phyloP scores from a whole-genome alignment of 2,888 invertebrate species.

The Thecocarcelia acutangulata region DNA sequence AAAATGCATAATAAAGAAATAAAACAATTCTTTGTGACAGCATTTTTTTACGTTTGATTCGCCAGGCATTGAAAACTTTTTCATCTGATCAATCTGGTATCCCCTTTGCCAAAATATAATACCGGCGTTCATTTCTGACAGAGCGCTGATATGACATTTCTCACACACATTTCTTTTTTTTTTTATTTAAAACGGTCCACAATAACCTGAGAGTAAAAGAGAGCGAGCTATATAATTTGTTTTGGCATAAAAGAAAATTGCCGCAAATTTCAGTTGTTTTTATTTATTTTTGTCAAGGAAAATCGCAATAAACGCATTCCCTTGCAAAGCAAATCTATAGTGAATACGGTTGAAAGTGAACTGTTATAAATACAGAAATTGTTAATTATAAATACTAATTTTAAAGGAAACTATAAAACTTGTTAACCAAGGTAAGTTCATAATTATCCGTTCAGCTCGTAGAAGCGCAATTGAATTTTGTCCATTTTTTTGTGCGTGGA shows the following conservation, averaged over 20 bases:
- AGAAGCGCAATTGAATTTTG: too few species aligned
- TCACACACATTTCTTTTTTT: neutral
- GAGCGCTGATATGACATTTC: slow-evolving; percentile 24
- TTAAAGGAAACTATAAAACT: slow-evolving; percentile 29
- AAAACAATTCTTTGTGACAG: too few species aligned
- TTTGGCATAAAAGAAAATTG: slow-evolving; percentile 51
- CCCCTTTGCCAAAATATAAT: neutral
- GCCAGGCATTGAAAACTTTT: neutral
- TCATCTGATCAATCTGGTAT: slow-evolving; percentile 5
- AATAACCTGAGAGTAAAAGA: slow-evolving; percentile 8
- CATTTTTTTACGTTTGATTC: too few species aligned
- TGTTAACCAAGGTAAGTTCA: slow-evolving; percentile 57
- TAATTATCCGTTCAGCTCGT: neutral
- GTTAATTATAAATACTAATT: slow-evolving; percentile 4
- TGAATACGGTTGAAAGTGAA: slow-evolving; percentile 51
- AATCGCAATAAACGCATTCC: slow-evolving; percentile 63
- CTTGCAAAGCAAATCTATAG: slow-evolving; percentile 66
- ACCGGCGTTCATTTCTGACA: slow-evolving; percentile 28
- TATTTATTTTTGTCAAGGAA: slow-evolving; percentile 39
- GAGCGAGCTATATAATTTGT: neutral
- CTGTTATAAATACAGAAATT: slow-evolving; percentile 11
- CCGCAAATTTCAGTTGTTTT: slow-evolving; percentile 61
- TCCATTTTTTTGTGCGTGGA: too few species aligned
- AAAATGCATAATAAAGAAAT: too few species aligned
- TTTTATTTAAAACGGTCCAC: neutral